Evolutionary conservation across 2,888 invertebrate species (phyloP).

Genomic region (Resseliella maxima): DNA sequence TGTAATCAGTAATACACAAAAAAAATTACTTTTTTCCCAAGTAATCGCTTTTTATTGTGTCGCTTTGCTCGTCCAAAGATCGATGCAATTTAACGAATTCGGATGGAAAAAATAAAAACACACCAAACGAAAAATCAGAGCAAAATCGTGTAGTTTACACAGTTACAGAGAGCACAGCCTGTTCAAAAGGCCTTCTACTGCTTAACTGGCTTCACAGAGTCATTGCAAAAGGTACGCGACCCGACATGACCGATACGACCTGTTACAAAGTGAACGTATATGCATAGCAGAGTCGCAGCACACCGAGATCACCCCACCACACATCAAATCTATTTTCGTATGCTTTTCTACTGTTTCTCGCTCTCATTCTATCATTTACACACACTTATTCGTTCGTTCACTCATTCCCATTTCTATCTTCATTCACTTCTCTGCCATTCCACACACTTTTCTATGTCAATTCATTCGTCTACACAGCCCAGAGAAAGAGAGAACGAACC

Average conservation of each 20-base stretch:
- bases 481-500: background rate
- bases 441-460: background rate
- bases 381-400: no score
- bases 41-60: background rate
- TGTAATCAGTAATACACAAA: constrained; percentile 49
- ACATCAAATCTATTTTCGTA: constrained; percentile 47
- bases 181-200: constrained; percentile 69
- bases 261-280: constrained; percentile 61
- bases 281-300: constrained; percentile 48
- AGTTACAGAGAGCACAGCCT: constrained; percentile 62
- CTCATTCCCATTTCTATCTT: no score
- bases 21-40: background rate
- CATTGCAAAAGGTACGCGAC: constrained; percentile 70
- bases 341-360: background rate
- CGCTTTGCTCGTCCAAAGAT: constrained; percentile 3
- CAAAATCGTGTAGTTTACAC: constrained; percentile 53
- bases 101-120: background rate
- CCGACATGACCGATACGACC: constrained; percentile 69
- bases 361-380: background rate
- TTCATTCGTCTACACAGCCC: constrained; percentile 34
- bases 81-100: background rate
- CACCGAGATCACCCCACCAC: constrained; percentile 52
- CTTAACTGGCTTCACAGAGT: constrained; percentile 69
- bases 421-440: background rate
- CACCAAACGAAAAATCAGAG: constrained; percentile 41